Evolutionary conservation across 2,113 vertebrate genomes (phyloP).

Genomic region (Bubo scandiacus): DNA sequence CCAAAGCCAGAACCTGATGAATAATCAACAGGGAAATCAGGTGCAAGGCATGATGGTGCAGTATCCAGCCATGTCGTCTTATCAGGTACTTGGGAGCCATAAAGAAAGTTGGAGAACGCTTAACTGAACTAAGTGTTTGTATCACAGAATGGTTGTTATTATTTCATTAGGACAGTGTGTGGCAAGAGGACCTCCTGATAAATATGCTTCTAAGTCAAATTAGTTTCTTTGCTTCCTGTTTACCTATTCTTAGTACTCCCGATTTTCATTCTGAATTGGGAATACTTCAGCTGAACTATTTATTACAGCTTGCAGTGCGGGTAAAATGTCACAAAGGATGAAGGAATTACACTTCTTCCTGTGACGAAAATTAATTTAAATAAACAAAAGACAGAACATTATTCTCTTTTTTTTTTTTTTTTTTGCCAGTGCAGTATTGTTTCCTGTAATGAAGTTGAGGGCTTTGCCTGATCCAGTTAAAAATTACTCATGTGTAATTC

Average conservation of each 20-base stretch:
- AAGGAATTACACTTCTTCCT: slow-evolving; percentile 7
- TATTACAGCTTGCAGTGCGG: background rate
- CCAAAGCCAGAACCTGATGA: slow-evolving; percentile 81
- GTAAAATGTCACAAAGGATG: background rate
- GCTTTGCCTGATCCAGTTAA: slow-evolving; percentile 20
- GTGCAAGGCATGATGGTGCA: slow-evolving; percentile 85
- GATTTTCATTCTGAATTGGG: background rate
- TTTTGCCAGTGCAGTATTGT: background rate
- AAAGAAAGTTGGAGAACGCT: background rate
- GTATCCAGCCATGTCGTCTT: slow-evolving; percentile 87
- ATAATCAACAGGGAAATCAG: slow-evolving; percentile 78
- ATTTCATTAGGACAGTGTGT: background rate
- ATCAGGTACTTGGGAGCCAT: slow-evolving; percentile 77
- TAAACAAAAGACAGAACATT: background rate
- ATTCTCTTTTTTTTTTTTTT: background rate
- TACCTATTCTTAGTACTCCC: background rate
- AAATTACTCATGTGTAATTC: background rate
- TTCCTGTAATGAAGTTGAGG: background rate
- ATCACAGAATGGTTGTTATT: background rate
- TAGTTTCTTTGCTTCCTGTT: background rate
- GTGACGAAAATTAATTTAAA: background rate
- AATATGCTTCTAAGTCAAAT: background rate
- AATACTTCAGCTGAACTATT: background rate
- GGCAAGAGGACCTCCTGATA: background rate
- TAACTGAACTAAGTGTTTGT: background rate